Base-by-base conservation (phyloP, 2,888 invertebrate species). In the Actias luna region DNA sequence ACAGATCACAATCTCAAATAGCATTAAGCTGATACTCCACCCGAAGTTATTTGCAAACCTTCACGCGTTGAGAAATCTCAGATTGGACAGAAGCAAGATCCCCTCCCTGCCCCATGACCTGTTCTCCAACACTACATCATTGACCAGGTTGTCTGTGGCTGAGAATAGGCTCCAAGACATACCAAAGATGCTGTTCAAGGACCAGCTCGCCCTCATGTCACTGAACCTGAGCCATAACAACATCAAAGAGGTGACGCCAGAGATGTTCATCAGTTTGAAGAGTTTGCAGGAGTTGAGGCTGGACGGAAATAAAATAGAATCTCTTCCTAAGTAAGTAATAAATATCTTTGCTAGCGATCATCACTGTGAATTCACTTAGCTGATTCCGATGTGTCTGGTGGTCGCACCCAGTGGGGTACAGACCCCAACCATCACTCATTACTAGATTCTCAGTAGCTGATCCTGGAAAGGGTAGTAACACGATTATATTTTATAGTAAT, bases 321-420 rank as follows among this genome's bases (percentile, higher is more conserved):
- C 31, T 18, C 36, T 69, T 60, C 69, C 67, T 0, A 58, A 36
- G 69, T 69, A 39, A 66, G 67, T 61, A 14, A 18, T 0, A n/a
- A n/a, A n/a, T n/a, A n/a, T n/a, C n/a, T n/a, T n/a, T n/a, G n/a
- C n/a, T n/a, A n/a, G n/a, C n/a, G n/a, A n/a, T n/a, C n/a, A n/a
- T n/a, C n/a, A n/a, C n/a, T n/a, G n/a, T n/a, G n/a, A n/a, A n/a
- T n/a, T n/a, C n/a, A n/a, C n/a, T n/a, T n/a, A n/a, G n/a, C n/a
- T n/a, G n/a, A n/a, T n/a, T n/a, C n/a, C n/a, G n/a, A n/a, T n/a
- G n/a, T n/a, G n/a, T n/a, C n/a, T n/a, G n/a, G n/a, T n/a, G n/a
- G n/a, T n/a, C n/a, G n/a, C n/a, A n/a, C n/a, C n/a, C n/a, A n/a
- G n/a, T n/a, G n/a, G n/a, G n/a, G n/a, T n/a, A n/a, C n/a, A n/a